Conservation (phyloP, 2,113 vertebrate genomes). For the Anolis carolinensis region DNA sequence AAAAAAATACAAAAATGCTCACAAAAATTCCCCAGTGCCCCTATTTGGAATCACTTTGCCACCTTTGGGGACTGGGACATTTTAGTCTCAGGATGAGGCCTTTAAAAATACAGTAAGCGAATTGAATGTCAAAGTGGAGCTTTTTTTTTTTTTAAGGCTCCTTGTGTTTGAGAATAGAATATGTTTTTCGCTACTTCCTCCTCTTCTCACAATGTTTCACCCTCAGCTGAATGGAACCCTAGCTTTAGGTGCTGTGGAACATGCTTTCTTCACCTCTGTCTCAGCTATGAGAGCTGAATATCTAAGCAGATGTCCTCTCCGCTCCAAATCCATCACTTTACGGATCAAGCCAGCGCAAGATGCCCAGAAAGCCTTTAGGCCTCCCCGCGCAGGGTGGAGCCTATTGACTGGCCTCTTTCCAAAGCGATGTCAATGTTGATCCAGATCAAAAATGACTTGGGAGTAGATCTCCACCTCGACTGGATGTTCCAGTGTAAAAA, state of each 20-base stretch:
- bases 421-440: neutral
- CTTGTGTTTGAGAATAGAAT: neutral
- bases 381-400: neutral
- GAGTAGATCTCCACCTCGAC: neutral
- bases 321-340: neutral
- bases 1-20: no score
- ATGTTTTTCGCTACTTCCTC: neutral
- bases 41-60: no score
- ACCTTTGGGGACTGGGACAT: no score
- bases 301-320: neutral
- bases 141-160: no score
- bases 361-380: neutral
- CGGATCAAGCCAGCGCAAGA: neutral
- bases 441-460: neutral
- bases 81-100: no score
- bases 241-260: neutral
- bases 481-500: neutral
- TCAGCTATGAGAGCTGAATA: neutral
- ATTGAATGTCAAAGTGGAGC: no score
- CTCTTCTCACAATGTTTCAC: no score
- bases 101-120: no score
- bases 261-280: neutral
- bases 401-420: neutral
- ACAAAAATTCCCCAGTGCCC: no score
- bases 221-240: neutral